phyloP scores from a whole-genome alignment of 2,113 vertebrate species.

The Sphaerodactylus townsendi region DNA sequence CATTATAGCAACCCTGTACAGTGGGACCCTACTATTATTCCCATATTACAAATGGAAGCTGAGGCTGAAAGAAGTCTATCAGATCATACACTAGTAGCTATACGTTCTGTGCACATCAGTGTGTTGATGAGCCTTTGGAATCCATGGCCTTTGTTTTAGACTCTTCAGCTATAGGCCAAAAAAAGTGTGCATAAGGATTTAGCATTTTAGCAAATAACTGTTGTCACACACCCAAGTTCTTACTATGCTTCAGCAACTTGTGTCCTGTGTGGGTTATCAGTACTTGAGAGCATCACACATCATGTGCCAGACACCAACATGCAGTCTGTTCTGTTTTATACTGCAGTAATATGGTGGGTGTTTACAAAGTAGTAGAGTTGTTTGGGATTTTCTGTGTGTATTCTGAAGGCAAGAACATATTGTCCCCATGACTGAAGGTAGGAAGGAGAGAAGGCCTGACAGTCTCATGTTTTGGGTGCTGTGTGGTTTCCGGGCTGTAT shows the following conservation, averaged over 20 bases:
- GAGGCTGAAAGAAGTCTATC: not conserved
- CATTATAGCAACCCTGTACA: not conserved
- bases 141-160: not conserved
- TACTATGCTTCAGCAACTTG: not conserved
- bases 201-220: not conserved
- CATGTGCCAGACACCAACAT: not conserved
- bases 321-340: not conserved
- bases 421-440: not conserved
- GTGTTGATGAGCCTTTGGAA: not conserved
- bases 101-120: not conserved
- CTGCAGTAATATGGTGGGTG: no score
- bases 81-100: not conserved
- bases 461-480: not conserved
- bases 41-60: not conserved
- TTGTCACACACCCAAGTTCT: not conserved
- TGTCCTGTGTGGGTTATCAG: not conserved
- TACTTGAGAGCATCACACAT: not conserved
- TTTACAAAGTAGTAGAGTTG: not conserved
- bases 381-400: not conserved
- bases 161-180: not conserved
- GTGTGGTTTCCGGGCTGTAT: no score
- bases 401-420: not conserved
- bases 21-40: not conserved
- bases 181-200: not conserved
- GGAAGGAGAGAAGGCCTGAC: not conserved